Base-by-base conservation (phyloP, 1,140 invertebrate species). In the Oscheius sp. region DNA sequence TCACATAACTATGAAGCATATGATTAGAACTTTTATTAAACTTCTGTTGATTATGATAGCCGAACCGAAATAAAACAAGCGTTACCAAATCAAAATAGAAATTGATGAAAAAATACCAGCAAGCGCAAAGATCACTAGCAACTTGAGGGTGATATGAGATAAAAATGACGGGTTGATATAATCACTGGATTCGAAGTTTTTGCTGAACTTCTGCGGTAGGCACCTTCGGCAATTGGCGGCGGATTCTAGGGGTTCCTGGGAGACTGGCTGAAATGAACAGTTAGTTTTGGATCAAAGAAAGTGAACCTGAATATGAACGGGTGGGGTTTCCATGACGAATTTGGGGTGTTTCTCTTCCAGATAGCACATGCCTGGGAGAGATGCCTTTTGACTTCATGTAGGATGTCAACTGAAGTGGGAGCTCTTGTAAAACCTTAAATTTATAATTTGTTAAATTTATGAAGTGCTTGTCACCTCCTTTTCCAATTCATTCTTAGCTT, bases 331-430 rank as follows among this genome's bases (percentile, higher is more conserved):
- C 23, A 15, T 55, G 23, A 26, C 49, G 4, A 26, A 55, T 7
- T 23, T 55, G 4, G 49, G 23, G 38, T 42, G 38, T 7, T 42
- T 42, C 38, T 7, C 38, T 10, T 42, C 38, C 49, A 55, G 23
- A 4, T 26, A 55, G 15, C 7, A 55, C 29, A 62, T 15, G 13
- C 34, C 31, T 59, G n/a, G 59, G 59, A 62, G 34, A 4, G 20
- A 78, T 78, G n/a, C 62, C 59, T 15, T 45, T 66, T 4, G 4
- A 18, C 49, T 80, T 80, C 79, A 80, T 80, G 35, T 80, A 80
- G 20, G 73, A 69, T 32, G 79, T 78, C 36, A 80, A 45, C 69
- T 80, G 79, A 10, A 63, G 77, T 18, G 79, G 79, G 2, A 80
- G 79, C 62, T 80, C 79, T 29, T 80, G 76, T 0, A 80, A 63